Evolutionary conservation across 2,113 vertebrate genomes (phyloP).

Genomic region (Nymphicus hollandicus): DNA sequence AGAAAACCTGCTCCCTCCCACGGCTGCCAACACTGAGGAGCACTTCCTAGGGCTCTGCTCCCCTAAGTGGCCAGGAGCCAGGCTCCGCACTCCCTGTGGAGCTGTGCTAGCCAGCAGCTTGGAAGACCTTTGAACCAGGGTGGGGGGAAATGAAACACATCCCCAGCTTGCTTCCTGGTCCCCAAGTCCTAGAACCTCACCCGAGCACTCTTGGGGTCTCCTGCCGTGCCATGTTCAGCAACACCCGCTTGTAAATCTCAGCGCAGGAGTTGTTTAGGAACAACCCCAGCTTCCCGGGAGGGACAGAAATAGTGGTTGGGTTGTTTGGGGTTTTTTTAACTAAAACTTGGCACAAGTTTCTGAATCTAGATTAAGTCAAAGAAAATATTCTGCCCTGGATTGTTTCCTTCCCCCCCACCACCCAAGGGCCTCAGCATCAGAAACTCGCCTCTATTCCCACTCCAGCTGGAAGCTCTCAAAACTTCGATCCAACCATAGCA

Average conservation of each 20-base stretch:
- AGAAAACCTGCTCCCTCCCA: accelerated
- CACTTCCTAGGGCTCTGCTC: background rate
- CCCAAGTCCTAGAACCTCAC: background rate
- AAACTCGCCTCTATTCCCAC: background rate
- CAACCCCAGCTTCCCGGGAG: background rate
- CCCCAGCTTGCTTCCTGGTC: background rate
- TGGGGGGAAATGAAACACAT: accelerated
- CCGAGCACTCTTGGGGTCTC: background rate
- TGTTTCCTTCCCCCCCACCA: background rate
- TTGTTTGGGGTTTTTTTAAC: background rate
- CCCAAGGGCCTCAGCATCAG: background rate
- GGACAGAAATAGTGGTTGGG: background rate
- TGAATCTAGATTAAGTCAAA: background rate
- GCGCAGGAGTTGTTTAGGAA: background rate
- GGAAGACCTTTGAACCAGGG: background rate
- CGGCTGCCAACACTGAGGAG: accelerated
- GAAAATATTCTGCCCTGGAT: background rate
- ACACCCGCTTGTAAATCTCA: background rate
- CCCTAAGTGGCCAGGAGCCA: background rate
- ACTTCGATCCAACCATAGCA: background rate
- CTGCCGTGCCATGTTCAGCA: background rate
- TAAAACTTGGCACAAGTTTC: background rate
- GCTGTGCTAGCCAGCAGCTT: accelerated
- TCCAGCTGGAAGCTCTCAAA: constrained; percentile 52
- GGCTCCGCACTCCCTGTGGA: background rate